Conservation (phyloP, 2,888 invertebrate species). For the Diloba caeruleocephala region DNA sequence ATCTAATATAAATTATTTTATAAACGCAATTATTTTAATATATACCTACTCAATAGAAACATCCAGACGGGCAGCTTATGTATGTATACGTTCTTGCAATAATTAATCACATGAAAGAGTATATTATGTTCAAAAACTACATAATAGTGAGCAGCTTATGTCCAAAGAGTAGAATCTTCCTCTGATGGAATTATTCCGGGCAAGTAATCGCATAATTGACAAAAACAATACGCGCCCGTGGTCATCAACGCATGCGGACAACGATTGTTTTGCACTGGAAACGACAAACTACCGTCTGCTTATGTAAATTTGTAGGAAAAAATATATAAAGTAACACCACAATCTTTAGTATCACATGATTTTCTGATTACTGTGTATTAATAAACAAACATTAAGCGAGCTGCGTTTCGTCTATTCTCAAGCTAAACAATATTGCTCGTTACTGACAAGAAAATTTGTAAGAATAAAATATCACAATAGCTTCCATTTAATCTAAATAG, state of each 20-base stretch:
- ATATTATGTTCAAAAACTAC: slow-evolving; percentile 28
- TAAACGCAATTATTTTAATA: no score
- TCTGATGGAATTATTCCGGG: slow-evolving; percentile 77
- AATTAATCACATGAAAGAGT: slow-evolving; percentile 32
- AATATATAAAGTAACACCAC: no score
- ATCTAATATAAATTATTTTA: no score
- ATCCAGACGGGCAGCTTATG: slow-evolving; percentile 5
- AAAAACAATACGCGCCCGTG: slow-evolving; percentile 78
- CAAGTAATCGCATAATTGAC: slow-evolving; percentile 82
- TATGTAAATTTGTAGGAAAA: no score
- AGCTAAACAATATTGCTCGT: no score
- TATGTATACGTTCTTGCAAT: slow-evolving; percentile 22
- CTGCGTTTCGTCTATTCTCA: no score
- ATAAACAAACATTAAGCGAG: no score
- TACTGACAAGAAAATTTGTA: no score
- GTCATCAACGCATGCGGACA: slow-evolving; percentile 69
- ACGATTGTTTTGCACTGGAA: slow-evolving; percentile 57
- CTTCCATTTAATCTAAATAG: no score
- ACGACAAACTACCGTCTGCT: slow-evolving; percentile 23
- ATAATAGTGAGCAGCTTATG: slow-evolving; percentile 48
- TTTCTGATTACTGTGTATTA: no score
- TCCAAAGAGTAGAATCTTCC: slow-evolving; percentile 36
- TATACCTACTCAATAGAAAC: background rate
- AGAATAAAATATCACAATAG: no score
- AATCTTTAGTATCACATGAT: no score